Evolutionary conservation across 1,140 invertebrate genomes (phyloP).

Genomic region (Leptonema lineaticorne): DNA sequence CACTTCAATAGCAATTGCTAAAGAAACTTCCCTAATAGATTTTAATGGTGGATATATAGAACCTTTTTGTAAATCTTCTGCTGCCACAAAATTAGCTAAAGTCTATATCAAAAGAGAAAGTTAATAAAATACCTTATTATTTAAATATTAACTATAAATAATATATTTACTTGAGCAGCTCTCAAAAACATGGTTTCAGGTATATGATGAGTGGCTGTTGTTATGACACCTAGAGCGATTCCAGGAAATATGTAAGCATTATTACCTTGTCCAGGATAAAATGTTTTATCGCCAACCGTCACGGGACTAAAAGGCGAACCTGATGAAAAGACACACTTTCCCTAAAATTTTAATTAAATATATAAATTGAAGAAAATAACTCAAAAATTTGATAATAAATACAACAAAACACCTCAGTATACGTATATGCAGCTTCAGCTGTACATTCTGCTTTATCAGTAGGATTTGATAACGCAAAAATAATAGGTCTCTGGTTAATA

Average conservation of each 20-base stretch:
- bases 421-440: conserved; percentile 84
- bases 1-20: conserved; percentile 82
- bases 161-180: conserved; percentile 73
- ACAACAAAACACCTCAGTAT: conserved; percentile 79
- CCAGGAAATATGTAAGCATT: conserved; percentile 97
- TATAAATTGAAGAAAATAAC: background rate
- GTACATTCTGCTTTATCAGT: conserved; percentile 96
- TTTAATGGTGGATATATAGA: conserved; percentile 91
- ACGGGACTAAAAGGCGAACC: conserved; percentile 91
- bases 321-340: conserved; percentile 85
- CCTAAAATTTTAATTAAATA: conserved; percentile 58
- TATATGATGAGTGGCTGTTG: conserved; percentile 84
- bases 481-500: conserved; percentile 84
- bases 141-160: background rate
- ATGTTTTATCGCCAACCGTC: conserved; percentile 73
- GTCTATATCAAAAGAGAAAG: conserved; percentile 55
- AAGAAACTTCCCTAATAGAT: conserved; percentile 85
- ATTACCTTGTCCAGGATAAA: conserved; percentile 90
- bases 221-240: conserved; percentile 87
- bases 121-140: background rate
- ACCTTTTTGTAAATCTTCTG: conserved; percentile 81
- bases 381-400: conserved; percentile 18
- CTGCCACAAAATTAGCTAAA: conserved; percentile 79
- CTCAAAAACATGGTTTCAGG: conserved; percentile 88
- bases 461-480: conserved; percentile 96